Evolutionary conservation across 1,140 invertebrate species (phyloP), one percentile per base, ranked within the genome.

Genomic region (Papilio machaon): DNA sequence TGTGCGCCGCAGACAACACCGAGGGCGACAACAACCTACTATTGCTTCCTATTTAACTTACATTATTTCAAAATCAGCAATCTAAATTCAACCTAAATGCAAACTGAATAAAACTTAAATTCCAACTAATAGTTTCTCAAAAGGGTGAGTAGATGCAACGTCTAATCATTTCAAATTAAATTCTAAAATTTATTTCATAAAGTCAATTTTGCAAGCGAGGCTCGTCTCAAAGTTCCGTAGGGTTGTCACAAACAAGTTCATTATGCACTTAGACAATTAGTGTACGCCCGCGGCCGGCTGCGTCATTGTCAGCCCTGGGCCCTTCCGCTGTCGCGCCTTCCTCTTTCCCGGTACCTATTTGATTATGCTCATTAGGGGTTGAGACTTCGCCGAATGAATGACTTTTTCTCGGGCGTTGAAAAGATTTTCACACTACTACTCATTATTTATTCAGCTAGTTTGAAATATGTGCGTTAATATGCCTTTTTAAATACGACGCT

Each of bases 201-300:
- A 81, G 82, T 85, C 58, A 49, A 80, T 30, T 52, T 82, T 23
- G 70, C 74, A 38, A 81, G 60, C 23, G 43, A 38, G 10, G 13
- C 9, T 80, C 35, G 46, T 84, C 82, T 85, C 76, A 86, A 88
- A 87, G 86, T 86, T 89, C 81, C 81, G 85, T 91, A 92, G 87
- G 91, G 90, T 90, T 91, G 88, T 88, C 89, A 89, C 87, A 88
- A 91, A 92, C 87, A 94, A 92, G 91, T 94, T 94, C 91, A 92
- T 94, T 94, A 94, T 92, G 89, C 91, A 94, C 92, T 94, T 92
- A 92, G 91, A 94, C 92, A 94, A 94, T 94, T 92, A 94, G 88
- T 92, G 92, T 92, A 92, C 89, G 90, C 91, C 88, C 80, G 89
- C 85, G 90, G 91, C 85, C 86, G 82, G 83, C 83, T 84, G 78